phyloP scores from a whole-genome alignment of 2,113 vertebrate species.

The Cnemophilus loriae region DNA sequence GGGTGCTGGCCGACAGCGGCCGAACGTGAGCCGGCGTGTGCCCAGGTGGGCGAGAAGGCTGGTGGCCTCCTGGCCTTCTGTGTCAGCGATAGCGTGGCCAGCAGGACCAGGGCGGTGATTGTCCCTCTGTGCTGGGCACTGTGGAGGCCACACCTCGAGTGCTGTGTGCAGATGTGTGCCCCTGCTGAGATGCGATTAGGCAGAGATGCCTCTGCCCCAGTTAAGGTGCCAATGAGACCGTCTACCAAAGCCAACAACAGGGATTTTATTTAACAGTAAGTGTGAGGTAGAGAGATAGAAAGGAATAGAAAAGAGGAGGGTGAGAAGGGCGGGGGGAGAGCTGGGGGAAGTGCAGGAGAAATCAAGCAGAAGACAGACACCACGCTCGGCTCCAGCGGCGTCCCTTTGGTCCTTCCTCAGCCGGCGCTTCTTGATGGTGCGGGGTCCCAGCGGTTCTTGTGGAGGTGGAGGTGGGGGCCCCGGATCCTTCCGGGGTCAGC shows the following conservation, averaged over 20 bases:
- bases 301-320: background rate
- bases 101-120: background rate
- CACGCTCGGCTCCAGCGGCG: background rate
- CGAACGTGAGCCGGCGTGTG: rapidly evolving
- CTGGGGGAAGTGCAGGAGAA: background rate
- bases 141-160: background rate
- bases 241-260: no score
- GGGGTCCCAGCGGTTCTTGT: background rate
- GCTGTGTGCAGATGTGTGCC: background rate
- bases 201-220: no score
- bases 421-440: background rate
- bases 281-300: background rate
- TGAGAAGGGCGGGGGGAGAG: no score
- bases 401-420: background rate
- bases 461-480: background rate
- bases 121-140: background rate
- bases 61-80: background rate
- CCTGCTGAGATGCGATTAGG: no score
- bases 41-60: background rate
- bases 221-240: no score
- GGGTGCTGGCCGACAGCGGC: no score
- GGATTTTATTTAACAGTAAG: background rate
- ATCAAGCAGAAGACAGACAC: background rate
- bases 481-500: no score
- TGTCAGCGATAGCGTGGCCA: background rate